Evolutionary conservation across 37 sponge, comb jelly and placozoan genomes (phyloP).

Genomic region (Cliona cf. orientalis): DNA sequence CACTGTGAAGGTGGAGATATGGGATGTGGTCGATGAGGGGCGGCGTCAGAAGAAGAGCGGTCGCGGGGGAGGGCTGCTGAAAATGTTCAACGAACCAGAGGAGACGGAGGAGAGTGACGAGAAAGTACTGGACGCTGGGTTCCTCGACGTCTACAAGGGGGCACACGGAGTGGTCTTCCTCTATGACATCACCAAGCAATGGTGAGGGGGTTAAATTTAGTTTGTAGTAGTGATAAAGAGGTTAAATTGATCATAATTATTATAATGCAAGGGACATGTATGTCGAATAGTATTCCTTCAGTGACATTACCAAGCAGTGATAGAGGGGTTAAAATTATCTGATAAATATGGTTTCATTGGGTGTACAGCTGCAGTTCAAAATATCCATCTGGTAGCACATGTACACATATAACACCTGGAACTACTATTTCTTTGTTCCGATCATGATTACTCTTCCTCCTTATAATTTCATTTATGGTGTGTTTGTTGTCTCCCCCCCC

Average conservation of each 20-base stretch:
- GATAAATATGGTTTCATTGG: too few species aligned
- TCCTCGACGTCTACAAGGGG: slow-evolving; percentile 93
- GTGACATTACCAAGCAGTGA: too few species aligned
- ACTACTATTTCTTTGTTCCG: not conserved
- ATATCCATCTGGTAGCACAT: too few species aligned
- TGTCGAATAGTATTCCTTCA: too few species aligned
- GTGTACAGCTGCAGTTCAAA: too few species aligned
- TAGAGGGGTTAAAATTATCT: too few species aligned
- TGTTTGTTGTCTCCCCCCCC: not conserved
- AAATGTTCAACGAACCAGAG: slow-evolving; percentile 45
- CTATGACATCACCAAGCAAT: slow-evolving; percentile 90
- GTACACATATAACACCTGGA: not conserved
- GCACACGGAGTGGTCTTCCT: slow-evolving; percentile 86
- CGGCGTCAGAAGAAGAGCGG: slow-evolving; percentile 32
- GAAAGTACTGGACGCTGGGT: slow-evolving; percentile 78
- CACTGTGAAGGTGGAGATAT: slow-evolving; percentile 94
- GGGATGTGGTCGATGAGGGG: slow-evolving; percentile 98
- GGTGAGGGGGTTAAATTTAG: slow-evolving; percentile 71
- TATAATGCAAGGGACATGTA: too few species aligned
- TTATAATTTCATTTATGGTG: not conserved
- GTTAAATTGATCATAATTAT: too few species aligned
- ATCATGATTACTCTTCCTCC: not conserved
- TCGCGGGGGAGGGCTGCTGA: slow-evolving; percentile 7
- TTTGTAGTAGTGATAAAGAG: too few species aligned
- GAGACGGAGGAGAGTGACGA: not conserved